Evolutionary conservation across 2,797 vertebrate genomes (phyloP).

Genomic region (Sphenodon punctatus): DNA sequence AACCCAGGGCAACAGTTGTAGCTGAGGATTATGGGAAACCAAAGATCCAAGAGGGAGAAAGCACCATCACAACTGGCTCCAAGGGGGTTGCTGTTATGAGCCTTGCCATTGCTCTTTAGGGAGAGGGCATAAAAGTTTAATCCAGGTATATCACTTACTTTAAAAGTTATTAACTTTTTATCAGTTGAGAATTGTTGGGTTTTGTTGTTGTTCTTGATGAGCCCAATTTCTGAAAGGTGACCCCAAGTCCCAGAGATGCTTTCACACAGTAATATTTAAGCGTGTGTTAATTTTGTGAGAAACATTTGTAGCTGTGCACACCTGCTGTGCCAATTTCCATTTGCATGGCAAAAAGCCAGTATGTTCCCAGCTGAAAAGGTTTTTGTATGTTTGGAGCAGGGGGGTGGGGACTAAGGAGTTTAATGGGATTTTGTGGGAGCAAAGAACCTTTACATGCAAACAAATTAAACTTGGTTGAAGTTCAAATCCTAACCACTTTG

Average conservation of each 20-base stretch:
- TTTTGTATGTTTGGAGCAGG: background rate
- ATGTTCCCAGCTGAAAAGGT: background rate
- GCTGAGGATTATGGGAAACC: background rate
- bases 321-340: background rate
- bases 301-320: too few relatives aligned
- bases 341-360: background rate
- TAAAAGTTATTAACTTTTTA: background rate
- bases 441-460: background rate
- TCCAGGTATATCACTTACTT: background rate
- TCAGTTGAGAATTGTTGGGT: background rate
- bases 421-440: background rate
- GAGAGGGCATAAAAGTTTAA: accelerated
- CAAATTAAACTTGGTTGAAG: background rate
- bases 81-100: background rate
- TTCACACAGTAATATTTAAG: too few relatives aligned
- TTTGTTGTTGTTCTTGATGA: background rate
- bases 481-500: background rate
- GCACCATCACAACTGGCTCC: background rate
- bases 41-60: background rate
- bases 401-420: background rate
- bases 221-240: background rate
- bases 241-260: too few relatives aligned
- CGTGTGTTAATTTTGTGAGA: background rate
- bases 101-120: background rate
- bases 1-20: background rate